phyloP scores from a whole-genome alignment of 2,113 vertebrate species.

The Charina bottae region DNA sequence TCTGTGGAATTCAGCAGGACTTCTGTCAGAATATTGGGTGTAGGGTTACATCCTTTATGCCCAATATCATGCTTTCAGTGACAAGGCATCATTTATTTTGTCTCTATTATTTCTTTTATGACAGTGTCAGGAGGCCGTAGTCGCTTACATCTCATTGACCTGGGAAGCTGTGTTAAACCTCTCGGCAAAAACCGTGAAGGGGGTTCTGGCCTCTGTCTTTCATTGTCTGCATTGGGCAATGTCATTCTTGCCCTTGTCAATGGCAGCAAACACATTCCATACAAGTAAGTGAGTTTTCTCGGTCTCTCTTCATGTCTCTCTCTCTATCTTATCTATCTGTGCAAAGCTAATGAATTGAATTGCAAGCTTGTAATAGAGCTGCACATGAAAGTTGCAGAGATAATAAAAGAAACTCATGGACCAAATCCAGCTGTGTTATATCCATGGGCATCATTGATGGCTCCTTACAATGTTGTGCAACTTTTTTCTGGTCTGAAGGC shows the following conservation, averaged over 20 bases:
- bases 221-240: constrained; percentile 93
- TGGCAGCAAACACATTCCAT: constrained; percentile 97
- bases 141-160: constrained; percentile 95
- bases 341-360: not conserved
- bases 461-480: not conserved
- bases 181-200: constrained; percentile 84
- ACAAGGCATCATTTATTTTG: constrained; percentile 44
- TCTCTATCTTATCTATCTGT: not conserved
- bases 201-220: constrained; percentile 87
- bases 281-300: constrained; percentile 84
- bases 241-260: constrained; percentile 99
- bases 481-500: not conserved
- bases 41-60: constrained; percentile 2
- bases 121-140: constrained; percentile 98
- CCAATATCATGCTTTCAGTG: not conserved
- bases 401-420: not conserved
- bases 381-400: not conserved
- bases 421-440: not conserved
- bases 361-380: not conserved
- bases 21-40: not conserved
- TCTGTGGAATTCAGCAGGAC: not conserved
- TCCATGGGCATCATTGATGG: not conserved
- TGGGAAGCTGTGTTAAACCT: constrained; percentile 93
- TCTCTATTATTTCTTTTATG: constrained; percentile 40
- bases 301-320: not conserved